Evolutionary conservation across 92 coral and sea anemone species (phyloP), one percentile per base, ranked within the genome.

Genomic region (Phenganax stokvisi): DNA sequence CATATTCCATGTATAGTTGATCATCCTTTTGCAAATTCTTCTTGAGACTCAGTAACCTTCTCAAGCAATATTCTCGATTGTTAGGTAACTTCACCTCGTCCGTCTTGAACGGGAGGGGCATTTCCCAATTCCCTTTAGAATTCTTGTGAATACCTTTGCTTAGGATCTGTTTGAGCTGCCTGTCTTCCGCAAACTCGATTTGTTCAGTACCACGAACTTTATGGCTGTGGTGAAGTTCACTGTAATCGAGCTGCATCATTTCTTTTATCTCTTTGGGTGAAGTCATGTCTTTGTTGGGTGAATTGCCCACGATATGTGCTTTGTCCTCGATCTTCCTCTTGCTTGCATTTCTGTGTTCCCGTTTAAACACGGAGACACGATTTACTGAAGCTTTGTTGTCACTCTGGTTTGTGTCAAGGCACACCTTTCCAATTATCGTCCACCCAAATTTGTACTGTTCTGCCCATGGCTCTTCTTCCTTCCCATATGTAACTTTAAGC

Each of bases 401-500:
- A 56, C 60, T 72, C 0, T 72, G 53, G 9, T 16, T 79, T 1
- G 75, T 61, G 11, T 73, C 90, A 15, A 56, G 87, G 10, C 85
- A 81, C 29, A 57, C 79, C 9, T 44, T 61, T 27, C 85, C 79
- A 6, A 82, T 82, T 20, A 82, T 56, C 12, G 85, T 82, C 85
- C 72, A 82, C 15, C 85, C 85, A 58, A 82, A 82, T 31, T 82
- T 82, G 72, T 82, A 82, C 57, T 82, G 68, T 54, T 82, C 80
- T 3, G 85, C 85, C 85, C 85, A 82, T 16, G 80, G 79, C 57
- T 82, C 79, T 2, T 82, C 72, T 12, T 69, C 69, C 37, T n/a
- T 67, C 51, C 85, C 80, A 29, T 69, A 82, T 54, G 57, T 82
- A 53, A 83, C 51, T 8, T 56, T 25, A 10, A 74, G 31, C 6